Conservation (phyloP, 2,113 vertebrate genomes). For the Ptychochromis oligacanthus region DNA sequence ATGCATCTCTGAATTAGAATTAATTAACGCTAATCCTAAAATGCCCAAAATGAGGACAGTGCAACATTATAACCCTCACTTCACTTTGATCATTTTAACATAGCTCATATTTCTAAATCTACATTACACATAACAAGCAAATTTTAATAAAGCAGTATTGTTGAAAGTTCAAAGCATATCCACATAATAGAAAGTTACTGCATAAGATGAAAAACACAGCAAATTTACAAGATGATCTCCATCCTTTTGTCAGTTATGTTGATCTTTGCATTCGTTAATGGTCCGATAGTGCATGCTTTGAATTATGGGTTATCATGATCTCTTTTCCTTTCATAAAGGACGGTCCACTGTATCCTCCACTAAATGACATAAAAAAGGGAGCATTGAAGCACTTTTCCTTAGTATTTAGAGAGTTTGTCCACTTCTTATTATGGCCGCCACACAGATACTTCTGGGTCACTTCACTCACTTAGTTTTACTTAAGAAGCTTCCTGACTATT, state of each 20-base stretch:
- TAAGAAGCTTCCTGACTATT: too few species aligned
- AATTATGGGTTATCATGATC: neutral
- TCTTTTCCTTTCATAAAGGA: accelerated
- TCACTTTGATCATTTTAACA: slow-evolving; percentile 8
- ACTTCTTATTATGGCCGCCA: accelerated
- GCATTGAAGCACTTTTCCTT: too few species aligned
- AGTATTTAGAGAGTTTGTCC: neutral
- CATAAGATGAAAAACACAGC: neutral
- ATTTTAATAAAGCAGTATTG: neutral
- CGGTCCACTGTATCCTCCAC: neutral
- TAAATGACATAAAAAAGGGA: too few species aligned
- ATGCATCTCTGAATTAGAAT: neutral
- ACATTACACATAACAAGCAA: neutral
- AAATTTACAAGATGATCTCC: neutral
- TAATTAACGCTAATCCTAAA: neutral
- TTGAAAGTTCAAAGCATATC: neutral
- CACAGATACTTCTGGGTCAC: neutral
- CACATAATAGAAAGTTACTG: neutral
- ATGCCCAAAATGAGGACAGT: neutral
- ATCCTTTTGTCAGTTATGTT: neutral
- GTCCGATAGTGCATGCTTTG: neutral
- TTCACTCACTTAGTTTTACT: too few species aligned
- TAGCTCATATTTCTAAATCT: neutral
- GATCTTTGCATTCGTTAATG: neutral
- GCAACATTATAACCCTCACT: neutral